Evolutionary conservation across 1,140 invertebrate species (phyloP).

Genomic region (Glomeris maerens): DNA sequence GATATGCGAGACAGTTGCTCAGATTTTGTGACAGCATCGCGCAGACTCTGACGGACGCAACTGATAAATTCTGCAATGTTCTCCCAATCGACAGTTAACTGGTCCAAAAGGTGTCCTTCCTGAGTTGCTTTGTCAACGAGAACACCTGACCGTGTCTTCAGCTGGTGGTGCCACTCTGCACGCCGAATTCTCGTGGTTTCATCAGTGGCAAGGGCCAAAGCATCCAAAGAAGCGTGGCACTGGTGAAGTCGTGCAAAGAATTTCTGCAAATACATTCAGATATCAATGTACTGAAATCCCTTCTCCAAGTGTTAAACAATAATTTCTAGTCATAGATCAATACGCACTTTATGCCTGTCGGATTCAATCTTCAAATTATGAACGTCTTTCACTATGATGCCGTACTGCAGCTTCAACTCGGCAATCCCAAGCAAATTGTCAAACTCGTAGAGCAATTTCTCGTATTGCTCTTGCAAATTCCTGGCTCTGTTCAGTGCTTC

Average conservation of each 20-base stretch:
- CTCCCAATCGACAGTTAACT: constrained; percentile 27
- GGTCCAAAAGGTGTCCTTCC: constrained; percentile 26
- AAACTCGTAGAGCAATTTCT: constrained; percentile 28
- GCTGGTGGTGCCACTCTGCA: constrained; percentile 21
- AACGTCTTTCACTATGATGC: constrained; percentile 23
- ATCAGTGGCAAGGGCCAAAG: constrained; percentile 24
- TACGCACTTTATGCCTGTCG: constrained; percentile 25
- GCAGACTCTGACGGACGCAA: background rate
- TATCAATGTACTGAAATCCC: no score
- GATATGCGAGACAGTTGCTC: no score
- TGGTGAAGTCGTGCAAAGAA: constrained; percentile 30
- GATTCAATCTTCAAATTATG: constrained; percentile 27
- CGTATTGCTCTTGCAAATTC: constrained; percentile 28
- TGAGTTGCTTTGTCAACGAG: constrained; percentile 26
- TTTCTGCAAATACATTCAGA: constrained; percentile 20
- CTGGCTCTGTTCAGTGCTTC: constrained; percentile 22
- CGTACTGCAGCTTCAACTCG: constrained; percentile 25
- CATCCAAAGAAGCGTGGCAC: constrained; percentile 26
- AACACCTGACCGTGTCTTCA: constrained; percentile 24
- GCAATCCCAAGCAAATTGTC: constrained; percentile 28
- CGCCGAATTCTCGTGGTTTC: constrained; percentile 18
- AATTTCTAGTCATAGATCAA: no score
- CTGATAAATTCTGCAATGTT: constrained; percentile 7
- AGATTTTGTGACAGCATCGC: no score
- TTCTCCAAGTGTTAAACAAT: no score